These are phyloP conservation scores for Cephus rjabovi DNA, from an alignment of 2,888 invertebrate species.

Conservation along the genomic window DNA sequence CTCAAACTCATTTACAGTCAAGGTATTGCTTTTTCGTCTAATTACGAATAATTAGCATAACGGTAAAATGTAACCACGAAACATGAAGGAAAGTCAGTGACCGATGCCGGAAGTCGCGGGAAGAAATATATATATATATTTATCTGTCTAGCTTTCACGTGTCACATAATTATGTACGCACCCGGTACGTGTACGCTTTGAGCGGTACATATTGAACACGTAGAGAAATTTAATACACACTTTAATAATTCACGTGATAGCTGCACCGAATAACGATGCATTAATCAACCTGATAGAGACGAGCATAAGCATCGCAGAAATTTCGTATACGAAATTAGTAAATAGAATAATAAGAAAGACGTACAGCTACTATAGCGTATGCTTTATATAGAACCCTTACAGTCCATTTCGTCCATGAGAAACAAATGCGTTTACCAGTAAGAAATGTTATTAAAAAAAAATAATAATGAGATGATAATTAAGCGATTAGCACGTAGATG, in stretches of 20 bases:
- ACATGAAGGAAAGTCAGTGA: not conserved
- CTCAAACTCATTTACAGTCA: not conserved
- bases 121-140: not conserved
- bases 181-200: not conserved
- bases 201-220: not conserved
- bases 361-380: not conserved
- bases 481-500: not conserved
- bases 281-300: not conserved
- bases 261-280: not conserved
- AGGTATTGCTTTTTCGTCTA: not conserved
- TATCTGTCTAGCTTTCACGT: not conserved
- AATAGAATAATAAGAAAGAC: not conserved
- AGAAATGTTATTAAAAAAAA: not conserved
- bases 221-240: not conserved
- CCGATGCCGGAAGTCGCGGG: not conserved
- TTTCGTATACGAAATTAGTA: not conserved
- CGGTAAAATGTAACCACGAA: not conserved
- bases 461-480: not conserved
- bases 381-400: not conserved
- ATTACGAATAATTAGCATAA: not conserved
- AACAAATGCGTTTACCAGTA: not conserved
- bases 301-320: not conserved
- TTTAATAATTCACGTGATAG: not conserved
- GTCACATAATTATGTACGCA: not conserved
- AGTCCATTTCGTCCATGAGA: not conserved